Evolutionary conservation across 2,113 vertebrate genomes (phyloP).

Genomic region (Chaetops frenatus): DNA sequence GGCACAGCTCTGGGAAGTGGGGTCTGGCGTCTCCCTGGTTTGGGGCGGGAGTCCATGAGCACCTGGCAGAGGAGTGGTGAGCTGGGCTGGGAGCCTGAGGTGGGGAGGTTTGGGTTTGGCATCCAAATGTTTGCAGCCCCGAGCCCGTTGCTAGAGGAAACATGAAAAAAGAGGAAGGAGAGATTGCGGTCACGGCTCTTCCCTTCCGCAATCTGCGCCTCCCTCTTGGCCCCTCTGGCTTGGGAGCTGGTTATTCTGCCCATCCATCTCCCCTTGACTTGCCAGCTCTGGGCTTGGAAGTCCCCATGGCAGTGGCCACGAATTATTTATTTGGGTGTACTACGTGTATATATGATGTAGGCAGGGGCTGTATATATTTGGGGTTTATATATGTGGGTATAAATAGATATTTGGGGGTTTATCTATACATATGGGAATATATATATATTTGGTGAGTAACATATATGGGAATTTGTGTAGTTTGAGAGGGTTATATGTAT

Average conservation of each 20-base stretch:
- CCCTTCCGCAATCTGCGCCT: conserved; percentile 35
- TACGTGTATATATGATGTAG: neutral
- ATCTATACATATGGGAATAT: neutral
- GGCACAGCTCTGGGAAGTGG: neutral
- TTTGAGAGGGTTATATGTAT: neutral
- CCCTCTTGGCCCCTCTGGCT: neutral
- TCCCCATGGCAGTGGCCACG: neutral
- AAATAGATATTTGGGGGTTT: neutral
- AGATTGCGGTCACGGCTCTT: conserved; percentile 26
- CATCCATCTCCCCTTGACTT: neutral
- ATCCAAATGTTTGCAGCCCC: neutral
- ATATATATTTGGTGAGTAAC: neutral
- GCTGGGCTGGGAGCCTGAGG: accelerated
- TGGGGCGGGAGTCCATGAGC: accelerated
- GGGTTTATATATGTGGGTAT: neutral
- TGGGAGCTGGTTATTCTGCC: neutral
- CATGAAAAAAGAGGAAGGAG: conserved; percentile 33
- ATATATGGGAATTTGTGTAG: neutral
- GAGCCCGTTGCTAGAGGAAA: conserved; percentile 38
- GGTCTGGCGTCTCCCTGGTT: neutral
- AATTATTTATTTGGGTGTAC: neutral
- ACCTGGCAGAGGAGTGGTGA: accelerated
- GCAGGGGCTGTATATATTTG: neutral
- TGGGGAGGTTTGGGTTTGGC: neutral
- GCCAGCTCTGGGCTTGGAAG: neutral